Evolutionary conservation across 2,888 invertebrate species (phyloP).

Genomic region (Drosophila leonis): DNA sequence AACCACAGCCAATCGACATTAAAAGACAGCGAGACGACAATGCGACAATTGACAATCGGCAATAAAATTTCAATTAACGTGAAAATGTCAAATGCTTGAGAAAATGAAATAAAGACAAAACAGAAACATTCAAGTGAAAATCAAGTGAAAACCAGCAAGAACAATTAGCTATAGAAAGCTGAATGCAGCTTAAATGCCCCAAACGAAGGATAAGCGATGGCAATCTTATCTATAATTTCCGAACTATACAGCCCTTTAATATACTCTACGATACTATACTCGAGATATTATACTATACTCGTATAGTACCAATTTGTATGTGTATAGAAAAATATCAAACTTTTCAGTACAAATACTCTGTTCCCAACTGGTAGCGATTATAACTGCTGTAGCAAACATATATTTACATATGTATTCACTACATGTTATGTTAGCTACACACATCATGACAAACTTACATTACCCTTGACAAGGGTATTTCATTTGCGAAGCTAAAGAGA

Average conservation of each 20-base stretch:
- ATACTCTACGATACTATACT: background rate
- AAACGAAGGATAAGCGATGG: background rate
- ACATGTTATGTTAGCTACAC: background rate
- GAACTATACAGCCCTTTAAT: background rate
- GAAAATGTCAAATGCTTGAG: constrained; percentile 49
- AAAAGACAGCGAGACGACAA: constrained; percentile 20
- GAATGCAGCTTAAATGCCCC: background rate
- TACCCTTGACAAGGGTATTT: constrained; percentile 11
- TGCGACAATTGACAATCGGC: constrained; percentile 70
- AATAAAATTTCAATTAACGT: constrained; percentile 71
- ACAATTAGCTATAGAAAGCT: constrained; percentile 5
- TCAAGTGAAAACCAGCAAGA: constrained; percentile 31
- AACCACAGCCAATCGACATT: constrained; percentile 23
- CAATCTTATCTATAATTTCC: background rate
- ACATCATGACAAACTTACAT: background rate
- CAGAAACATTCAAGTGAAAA: constrained; percentile 39
- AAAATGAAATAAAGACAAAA: constrained; percentile 38
- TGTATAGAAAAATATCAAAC: too few relatives aligned
- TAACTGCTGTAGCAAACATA: background rate
- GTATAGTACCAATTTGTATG: too few relatives aligned
- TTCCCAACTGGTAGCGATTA: too few relatives aligned
- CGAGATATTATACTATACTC: too few relatives aligned
- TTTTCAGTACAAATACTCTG: too few relatives aligned
- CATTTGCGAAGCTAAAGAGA: background rate
- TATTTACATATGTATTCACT: background rate